Percentiles rank a stretch among this genome's conserved stretches.
phyloP scores from a whole-genome alignment of 2,797 vertebrate genomes.

The Heteromormyrus szaboi region DNA sequence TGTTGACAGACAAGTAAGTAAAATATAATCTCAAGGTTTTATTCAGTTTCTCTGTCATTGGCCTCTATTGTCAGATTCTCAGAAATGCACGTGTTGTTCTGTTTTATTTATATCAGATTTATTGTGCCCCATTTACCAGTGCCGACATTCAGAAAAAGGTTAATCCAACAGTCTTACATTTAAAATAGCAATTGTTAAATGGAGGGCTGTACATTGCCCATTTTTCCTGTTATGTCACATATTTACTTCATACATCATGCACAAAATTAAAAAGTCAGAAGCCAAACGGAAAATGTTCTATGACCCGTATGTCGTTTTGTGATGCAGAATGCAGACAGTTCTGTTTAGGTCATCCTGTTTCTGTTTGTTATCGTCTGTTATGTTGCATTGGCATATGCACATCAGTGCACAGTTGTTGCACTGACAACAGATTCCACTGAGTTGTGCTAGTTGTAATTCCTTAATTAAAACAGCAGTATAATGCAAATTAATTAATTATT shows the following conservation, averaged over 20 bases:
- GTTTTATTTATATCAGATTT: background rate
- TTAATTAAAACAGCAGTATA: background rate
- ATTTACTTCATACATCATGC: background rate
- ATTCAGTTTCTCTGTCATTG: background rate
- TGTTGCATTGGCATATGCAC: background rate
- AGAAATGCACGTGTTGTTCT: background rate
- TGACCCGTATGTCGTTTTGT: background rate
- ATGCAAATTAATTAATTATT: background rate
- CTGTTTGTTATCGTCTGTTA: background rate
- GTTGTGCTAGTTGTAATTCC: background rate
- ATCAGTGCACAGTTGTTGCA: background rate
- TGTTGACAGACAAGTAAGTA: conserved; percentile 76
- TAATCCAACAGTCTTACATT: background rate
- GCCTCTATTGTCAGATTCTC: background rate
- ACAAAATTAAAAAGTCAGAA: background rate
- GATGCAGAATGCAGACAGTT: background rate
- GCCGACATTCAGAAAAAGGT: background rate
- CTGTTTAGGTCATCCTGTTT: background rate
- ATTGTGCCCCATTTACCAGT: background rate
- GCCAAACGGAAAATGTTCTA: background rate
- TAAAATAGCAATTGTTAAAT: background rate
- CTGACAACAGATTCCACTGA: background rate
- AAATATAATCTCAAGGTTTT: background rate
- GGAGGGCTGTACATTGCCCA: background rate
- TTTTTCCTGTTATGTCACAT: background rate